Conservation (phyloP, 2,888 invertebrate genomes). For the Dryocosmus kuriphilus region DNA sequence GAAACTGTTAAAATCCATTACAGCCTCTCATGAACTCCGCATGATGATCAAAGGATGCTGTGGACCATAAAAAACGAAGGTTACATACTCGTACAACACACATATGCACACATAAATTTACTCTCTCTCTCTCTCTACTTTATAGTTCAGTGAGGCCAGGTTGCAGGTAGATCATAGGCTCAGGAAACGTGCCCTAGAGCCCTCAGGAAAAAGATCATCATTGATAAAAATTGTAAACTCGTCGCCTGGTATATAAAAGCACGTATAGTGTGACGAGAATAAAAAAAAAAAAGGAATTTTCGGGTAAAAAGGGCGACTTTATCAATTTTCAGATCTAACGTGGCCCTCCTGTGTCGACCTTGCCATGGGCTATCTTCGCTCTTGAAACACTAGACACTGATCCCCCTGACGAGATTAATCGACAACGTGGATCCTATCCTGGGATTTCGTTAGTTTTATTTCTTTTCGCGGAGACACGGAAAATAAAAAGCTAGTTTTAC, state of each 20-base stretch:
- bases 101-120: slow-evolving; percentile 4
- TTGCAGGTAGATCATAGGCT: slow-evolving; percentile 31
- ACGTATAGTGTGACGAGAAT: slow-evolving; percentile 14
- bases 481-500: slow-evolving; percentile 32
- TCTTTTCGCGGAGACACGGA: slow-evolving; percentile 29
- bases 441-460: slow-evolving; percentile 23
- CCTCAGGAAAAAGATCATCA: slow-evolving; percentile 12
- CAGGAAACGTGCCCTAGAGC: slow-evolving; percentile 28
- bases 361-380: slow-evolving; percentile 29
- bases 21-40: neutral
- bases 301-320: slow-evolving; percentile 16
- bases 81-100: neutral
- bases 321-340: slow-evolving; percentile 29
- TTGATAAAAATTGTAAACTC: slow-evolving; percentile 34
- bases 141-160: slow-evolving; percentile 28
- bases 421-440: slow-evolving; percentile 21
- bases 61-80: slow-evolving; percentile 15
- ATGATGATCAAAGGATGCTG: slow-evolving; percentile 7
- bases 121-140: slow-evolving; percentile 21
- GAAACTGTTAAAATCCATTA: slow-evolving; percentile 11
- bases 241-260: slow-evolving; percentile 20
- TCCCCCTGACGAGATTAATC: slow-evolving; percentile 38
- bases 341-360: slow-evolving; percentile 18
- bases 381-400: slow-evolving; percentile 41
- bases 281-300: slow-evolving; percentile 31